phyloP scores from a whole-genome alignment of 2,113 vertebrate species.

The Scortum barcoo region DNA sequence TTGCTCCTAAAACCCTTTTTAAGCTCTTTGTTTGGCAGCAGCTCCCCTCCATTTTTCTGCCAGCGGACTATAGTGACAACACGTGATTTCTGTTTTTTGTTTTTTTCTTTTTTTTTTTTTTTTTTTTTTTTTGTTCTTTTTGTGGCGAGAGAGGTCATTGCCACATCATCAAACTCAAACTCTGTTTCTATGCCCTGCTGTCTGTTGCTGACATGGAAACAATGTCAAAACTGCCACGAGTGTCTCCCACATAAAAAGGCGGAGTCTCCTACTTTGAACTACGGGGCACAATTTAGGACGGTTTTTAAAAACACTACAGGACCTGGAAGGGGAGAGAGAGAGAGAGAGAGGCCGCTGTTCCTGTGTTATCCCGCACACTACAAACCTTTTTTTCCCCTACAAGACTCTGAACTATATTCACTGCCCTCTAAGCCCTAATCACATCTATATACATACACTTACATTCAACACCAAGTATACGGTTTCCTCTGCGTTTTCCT shows the following conservation, averaged over 20 bases:
- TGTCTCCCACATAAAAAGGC: constrained; percentile 22
- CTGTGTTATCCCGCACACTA: constrained; percentile 55
- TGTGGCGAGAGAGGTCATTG: constrained; percentile 61
- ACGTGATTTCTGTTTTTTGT: constrained; percentile 36
- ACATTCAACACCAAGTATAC: constrained; percentile 30
- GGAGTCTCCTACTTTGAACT: constrained; percentile 39
- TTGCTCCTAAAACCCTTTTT: constrained; percentile 64
- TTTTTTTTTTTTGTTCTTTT: background rate
- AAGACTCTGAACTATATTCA: constrained; percentile 46
- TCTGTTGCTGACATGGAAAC: constrained; percentile 56
- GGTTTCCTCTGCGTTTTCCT: constrained; percentile 34
- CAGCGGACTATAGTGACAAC: constrained; percentile 63
- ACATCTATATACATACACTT: constrained; percentile 11
- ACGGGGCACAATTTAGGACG: constrained; percentile 40
- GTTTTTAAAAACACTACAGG: constrained; percentile 64
- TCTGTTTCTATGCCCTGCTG: constrained; percentile 43
- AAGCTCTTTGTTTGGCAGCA: constrained; percentile 67
- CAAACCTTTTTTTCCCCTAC: constrained; percentile 8
- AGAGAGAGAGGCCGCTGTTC: constrained; percentile 59
- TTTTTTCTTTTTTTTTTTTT: background rate
- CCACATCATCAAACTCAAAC: constrained; percentile 70
- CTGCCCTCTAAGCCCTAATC: constrained; percentile 40
- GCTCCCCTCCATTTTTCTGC: constrained; percentile 68
- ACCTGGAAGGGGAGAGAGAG: constrained; percentile 48
- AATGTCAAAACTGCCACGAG: constrained; percentile 43